These are phyloP conservation scores for Cryptocheilus praepositus DNA, from an alignment of 2,888 invertebrate species.

Conservation along the genomic window DNA sequence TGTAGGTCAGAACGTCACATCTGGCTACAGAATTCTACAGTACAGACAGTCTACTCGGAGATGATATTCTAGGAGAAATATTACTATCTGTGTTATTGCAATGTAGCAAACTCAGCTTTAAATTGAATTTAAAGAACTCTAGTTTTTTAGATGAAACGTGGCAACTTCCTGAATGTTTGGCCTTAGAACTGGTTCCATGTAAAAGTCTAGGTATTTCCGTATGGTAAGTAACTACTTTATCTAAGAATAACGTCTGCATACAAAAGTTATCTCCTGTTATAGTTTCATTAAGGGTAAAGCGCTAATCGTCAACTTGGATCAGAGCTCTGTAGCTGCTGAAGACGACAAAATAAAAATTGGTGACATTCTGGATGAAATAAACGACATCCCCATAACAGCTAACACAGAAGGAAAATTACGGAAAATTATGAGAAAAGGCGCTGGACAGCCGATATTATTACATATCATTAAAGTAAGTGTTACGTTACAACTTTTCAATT, in stretches of 20 bases:
- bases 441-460: slow-evolving; percentile 75
- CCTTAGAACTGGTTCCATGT: slow-evolving; percentile 80
- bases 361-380: slow-evolving; percentile 81
- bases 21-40: slow-evolving; percentile 68
- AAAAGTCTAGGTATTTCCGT: slow-evolving; percentile 79
- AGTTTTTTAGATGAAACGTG: slow-evolving; percentile 81
- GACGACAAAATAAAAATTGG: slow-evolving; percentile 79
- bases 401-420: slow-evolving; percentile 76
- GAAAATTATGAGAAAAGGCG: slow-evolving; percentile 75
- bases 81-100: slow-evolving; percentile 78
- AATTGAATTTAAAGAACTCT: slow-evolving; percentile 77
- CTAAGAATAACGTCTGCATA: not conserved
- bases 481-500: not conserved
- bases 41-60: slow-evolving; percentile 77
- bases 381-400: slow-evolving; percentile 76
- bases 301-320: slow-evolving; percentile 78
- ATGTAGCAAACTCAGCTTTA: slow-evolving; percentile 76
- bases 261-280: slow-evolving; percentile 42
- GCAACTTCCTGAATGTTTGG: slow-evolving; percentile 77
- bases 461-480: slow-evolving; percentile 77
- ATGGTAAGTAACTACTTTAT: slow-evolving; percentile 70
- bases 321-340: slow-evolving; percentile 80
- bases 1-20: slow-evolving; percentile 61
- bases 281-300: slow-evolving; percentile 79
- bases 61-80: slow-evolving; percentile 80